Conservation (phyloP, 2,888 invertebrate genomes). For the Strigamia transsilvanica region DNA sequence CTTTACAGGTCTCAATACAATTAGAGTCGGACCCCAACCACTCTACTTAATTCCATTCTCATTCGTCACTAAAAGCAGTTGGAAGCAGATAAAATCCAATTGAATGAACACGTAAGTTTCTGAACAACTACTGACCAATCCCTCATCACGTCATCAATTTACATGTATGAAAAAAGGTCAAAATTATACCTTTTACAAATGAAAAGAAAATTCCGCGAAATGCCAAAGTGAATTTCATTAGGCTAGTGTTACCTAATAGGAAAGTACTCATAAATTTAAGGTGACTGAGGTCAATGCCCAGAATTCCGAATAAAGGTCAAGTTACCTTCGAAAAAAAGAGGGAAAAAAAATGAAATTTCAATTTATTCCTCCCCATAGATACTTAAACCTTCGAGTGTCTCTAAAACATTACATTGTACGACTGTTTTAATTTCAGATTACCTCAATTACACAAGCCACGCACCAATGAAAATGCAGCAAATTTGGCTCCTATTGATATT, state of each 20-base stretch:
- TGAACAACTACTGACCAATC: too few species aligned
- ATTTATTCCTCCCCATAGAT: neutral
- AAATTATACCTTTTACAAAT: too few species aligned
- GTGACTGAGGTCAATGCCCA: slow-evolving; percentile 17
- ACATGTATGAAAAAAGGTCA: too few species aligned
- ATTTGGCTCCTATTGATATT: slow-evolving; percentile 3
- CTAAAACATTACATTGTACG: neutral
- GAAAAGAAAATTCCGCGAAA: neutral
- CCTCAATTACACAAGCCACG: too few species aligned
- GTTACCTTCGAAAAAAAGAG: neutral
- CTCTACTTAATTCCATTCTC: neutral
- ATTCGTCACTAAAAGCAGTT: too few species aligned
- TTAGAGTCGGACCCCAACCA: neutral
- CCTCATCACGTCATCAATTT: too few species aligned
- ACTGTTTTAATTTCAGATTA: neutral
- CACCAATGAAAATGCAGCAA: neutral
- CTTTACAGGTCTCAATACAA: neutral
- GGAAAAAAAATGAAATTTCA: neutral
- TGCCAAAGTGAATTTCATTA: slow-evolving; percentile 27
- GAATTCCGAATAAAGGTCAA: slow-evolving; percentile 33
- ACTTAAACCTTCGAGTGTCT: neutral
- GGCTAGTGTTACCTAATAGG: slow-evolving; percentile 44
- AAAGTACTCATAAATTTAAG: neutral
- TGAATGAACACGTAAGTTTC: too few species aligned
- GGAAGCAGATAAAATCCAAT: too few species aligned